Percentiles rank a stretch among this genome's conserved stretches.
These are phyloP conservation scores for Poeciliopsis gracilis DNA, from an alignment of 2,797 vertebrate genomes.

Conservation along the genomic window DNA sequence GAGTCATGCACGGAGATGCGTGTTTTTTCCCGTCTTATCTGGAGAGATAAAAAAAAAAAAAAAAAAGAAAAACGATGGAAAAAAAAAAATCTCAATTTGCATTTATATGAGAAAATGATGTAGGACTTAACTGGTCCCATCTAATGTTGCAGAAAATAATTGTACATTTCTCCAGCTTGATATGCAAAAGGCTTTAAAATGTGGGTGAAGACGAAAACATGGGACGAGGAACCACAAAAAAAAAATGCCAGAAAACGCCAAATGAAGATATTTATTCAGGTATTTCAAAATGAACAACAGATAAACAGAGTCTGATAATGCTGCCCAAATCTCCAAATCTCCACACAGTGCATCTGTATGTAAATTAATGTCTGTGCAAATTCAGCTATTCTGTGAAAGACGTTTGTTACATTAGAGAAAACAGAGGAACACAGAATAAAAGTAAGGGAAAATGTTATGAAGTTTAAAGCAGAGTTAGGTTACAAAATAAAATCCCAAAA, in stretches of 20 bases:
- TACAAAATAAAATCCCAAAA: not conserved
- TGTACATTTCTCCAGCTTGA: not conserved
- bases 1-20: conserved; percentile 12
- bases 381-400: not conserved
- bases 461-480: not conserved
- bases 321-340: not conserved
- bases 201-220: not conserved
- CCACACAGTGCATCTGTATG: not conserved
- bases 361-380: not conserved
- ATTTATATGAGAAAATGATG: conserved; percentile 66
- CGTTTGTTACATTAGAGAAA: not conserved
- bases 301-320: not conserved
- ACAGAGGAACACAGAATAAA: not conserved
- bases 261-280: not conserved
- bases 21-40: conserved; percentile 39
- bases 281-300: not conserved
- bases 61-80: not conserved
- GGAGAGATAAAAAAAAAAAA: conserved; percentile 20
- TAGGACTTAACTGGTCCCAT: conserved; percentile 11
- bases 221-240: not conserved
- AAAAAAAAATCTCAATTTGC: conserved; percentile 53
- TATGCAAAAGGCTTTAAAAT: not conserved
- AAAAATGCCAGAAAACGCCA: not conserved
- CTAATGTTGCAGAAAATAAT: conserved; percentile 25
- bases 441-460: not conserved